Percentiles rank a stretch among this genome's conserved stretches.
Conservation (phyloP, 2,888 invertebrate species). For the Eilema caniola region DNA sequence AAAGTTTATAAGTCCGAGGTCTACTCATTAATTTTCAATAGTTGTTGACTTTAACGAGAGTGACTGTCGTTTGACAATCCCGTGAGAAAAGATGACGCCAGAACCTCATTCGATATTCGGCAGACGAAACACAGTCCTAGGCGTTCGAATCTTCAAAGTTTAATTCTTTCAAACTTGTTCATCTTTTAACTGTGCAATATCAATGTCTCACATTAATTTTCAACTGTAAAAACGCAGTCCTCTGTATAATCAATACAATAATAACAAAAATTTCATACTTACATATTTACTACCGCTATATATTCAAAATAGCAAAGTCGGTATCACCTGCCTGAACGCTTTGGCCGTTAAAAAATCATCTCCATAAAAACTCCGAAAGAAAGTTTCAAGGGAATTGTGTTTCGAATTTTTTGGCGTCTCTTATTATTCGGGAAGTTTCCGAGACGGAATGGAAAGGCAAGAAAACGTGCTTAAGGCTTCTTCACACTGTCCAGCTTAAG, state of each 20-base stretch:
- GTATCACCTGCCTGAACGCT: slow-evolving; percentile 20
- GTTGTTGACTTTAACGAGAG: no score
- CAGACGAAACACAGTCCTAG: no score
- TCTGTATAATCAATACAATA: background rate
- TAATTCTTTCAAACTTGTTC: background rate
- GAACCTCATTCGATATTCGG: no score
- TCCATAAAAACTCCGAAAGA: slow-evolving; percentile 60
- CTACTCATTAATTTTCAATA: no score
- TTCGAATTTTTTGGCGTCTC: slow-evolving; percentile 47
- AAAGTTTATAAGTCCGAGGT: no score
- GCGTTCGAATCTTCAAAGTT: background rate
- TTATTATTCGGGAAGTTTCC: slow-evolving; percentile 46
- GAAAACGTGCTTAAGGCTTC: slow-evolving; percentile 30
- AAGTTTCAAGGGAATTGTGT: slow-evolving; percentile 58
- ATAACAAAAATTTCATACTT: slow-evolving; percentile 17
- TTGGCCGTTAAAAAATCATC: slow-evolving; percentile 54
- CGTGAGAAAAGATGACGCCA: no score
- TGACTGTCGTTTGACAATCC: no score
- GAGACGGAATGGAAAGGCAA: slow-evolving; percentile 43
- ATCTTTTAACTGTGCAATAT: no score
- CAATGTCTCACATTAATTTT: no score
- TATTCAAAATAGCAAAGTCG: slow-evolving; percentile 44
- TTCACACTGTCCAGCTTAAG: no score
- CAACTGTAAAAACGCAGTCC: background rate
- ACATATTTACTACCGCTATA: slow-evolving; percentile 17